Percentiles rank a stretch among this genome's conserved stretches.
These are phyloP conservation scores for Drosophila erecta DNA, from an alignment of 1,140 invertebrate genomes.

Conservation along the genomic window DNA sequence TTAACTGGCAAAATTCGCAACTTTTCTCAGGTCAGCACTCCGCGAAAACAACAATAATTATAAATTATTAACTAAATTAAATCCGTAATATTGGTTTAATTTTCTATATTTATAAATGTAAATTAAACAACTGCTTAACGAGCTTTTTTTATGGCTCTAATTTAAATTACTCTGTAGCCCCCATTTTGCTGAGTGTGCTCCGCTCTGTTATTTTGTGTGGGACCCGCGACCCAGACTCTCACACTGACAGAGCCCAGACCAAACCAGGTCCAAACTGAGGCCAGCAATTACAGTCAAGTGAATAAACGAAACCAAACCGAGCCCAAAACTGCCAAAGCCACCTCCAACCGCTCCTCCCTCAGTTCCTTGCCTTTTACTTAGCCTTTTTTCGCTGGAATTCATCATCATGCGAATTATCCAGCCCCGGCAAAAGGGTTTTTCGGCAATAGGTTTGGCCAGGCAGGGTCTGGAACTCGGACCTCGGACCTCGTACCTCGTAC, in stretches of 20 bases:
- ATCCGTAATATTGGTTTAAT: no score
- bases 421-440: slow-evolving; percentile 52
- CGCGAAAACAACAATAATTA: background rate
- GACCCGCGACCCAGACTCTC: slow-evolving; percentile 48
- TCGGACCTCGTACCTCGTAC: slow-evolving; percentile 5
- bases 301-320: slow-evolving; percentile 56
- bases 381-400: slow-evolving; percentile 79
- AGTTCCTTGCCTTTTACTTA: slow-evolving; percentile 64
- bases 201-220: slow-evolving; percentile 55
- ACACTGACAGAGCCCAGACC: slow-evolving; percentile 21
- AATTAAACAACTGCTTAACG: no score
- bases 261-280: slow-evolving; percentile 32
- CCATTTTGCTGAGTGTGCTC: background rate
- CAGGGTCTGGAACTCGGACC: slow-evolving; percentile 5
- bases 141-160: background rate
- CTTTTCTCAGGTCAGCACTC: slow-evolving; percentile 22
- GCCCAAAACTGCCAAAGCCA: slow-evolving; percentile 15
- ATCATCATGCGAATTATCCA: slow-evolving; percentile 80
- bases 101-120: no score
- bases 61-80: no score
- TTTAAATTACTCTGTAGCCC: background rate
- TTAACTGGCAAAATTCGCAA: slow-evolving; percentile 65
- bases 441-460: slow-evolving; percentile 53
- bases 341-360: slow-evolving; percentile 9
- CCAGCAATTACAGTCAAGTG: slow-evolving; percentile 77